Evolutionary conservation across 2,113 vertebrate species (phyloP).

Genomic region (Elephas maximus): DNA sequence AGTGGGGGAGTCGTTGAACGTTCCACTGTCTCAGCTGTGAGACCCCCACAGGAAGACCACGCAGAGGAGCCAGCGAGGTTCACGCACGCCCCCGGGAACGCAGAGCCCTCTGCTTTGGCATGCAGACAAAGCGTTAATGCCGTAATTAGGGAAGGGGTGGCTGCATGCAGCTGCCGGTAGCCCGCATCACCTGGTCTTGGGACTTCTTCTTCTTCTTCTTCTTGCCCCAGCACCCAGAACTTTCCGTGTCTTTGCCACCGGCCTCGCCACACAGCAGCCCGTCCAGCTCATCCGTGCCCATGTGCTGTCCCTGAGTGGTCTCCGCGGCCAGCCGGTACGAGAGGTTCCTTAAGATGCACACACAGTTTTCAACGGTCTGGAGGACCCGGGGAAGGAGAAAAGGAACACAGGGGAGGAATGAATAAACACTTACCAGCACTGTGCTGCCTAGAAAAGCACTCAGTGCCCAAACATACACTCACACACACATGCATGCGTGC

Average conservation of each 20-base stretch:
- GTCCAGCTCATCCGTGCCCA: conserved; percentile 97
- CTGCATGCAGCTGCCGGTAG: neutral
- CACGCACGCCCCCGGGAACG: fast-evolving
- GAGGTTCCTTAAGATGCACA: conserved; percentile 99
- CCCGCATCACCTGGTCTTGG: conserved; percentile 95
- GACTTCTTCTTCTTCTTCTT: conserved; percentile 99
- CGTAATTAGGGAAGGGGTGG: neutral
- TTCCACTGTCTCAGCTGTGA: neutral
- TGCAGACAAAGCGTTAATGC: fast-evolving
- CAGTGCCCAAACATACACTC: neutral
- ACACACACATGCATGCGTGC: neutral
- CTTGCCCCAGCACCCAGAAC: conserved; percentile 99
- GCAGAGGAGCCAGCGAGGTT: fast-evolving
- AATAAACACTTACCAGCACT: neutral
- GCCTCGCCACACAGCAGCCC: conserved; percentile 96
- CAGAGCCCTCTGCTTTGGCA: neutral
- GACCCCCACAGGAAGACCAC: neutral
- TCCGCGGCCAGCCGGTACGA: conserved; percentile 99
- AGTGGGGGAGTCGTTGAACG: no score
- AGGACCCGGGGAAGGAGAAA: conserved; percentile 23
- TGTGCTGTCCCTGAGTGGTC: conserved; percentile 99
- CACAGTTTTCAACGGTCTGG: conserved; percentile 99
- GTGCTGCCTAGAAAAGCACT: neutral
- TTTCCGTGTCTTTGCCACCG: conserved; percentile 96
- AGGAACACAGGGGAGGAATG: conserved; percentile 65